Conservation (phyloP, 2,113 vertebrate genomes). For the Nerophis ophidion region DNA sequence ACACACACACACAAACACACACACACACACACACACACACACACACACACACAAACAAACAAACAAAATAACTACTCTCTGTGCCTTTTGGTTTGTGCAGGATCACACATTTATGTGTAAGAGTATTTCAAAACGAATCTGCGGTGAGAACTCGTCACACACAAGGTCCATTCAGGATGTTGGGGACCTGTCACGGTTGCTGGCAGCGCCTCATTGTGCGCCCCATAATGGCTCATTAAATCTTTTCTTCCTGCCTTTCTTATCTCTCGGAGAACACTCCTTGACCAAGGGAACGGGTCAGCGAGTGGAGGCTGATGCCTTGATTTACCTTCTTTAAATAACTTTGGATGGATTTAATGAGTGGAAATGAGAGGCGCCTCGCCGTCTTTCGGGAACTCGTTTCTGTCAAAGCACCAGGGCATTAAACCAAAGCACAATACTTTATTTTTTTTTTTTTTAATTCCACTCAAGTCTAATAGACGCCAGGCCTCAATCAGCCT, state of each 20-base stretch:
- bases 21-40: neutral
- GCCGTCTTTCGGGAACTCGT: conserved; percentile 11
- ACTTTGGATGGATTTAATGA: conserved; percentile 58
- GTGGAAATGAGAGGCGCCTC: conserved; percentile 48
- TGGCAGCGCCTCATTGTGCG: conserved; percentile 63
- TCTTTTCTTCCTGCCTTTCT: conserved; percentile 62
- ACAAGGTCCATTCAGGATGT: conserved; percentile 53
- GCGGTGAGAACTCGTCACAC: conserved; percentile 63
- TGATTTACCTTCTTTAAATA: conserved; percentile 62
- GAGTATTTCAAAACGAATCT: conserved; percentile 50
- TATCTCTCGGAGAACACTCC: conserved; percentile 66
- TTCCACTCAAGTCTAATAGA: neutral
- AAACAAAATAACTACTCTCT: conserved; percentile 41
- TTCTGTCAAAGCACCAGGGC: conserved; percentile 21
- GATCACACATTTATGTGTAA: conserved; percentile 60
- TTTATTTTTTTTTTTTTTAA: conserved; percentile 21
- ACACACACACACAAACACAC: conserved; percentile 12
- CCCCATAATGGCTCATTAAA: conserved; percentile 69
- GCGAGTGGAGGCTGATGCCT: conserved; percentile 50
- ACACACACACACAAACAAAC: neutral
- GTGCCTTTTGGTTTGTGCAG: conserved; percentile 38
- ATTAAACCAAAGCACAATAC: conserved; percentile 25
- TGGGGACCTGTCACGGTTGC: conserved; percentile 68
- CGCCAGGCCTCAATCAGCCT: neutral
- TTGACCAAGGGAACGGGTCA: conserved; percentile 61